Evolutionary conservation across 2,797 vertebrate genomes (phyloP).

Genomic region (Hybognathus amarus): DNA sequence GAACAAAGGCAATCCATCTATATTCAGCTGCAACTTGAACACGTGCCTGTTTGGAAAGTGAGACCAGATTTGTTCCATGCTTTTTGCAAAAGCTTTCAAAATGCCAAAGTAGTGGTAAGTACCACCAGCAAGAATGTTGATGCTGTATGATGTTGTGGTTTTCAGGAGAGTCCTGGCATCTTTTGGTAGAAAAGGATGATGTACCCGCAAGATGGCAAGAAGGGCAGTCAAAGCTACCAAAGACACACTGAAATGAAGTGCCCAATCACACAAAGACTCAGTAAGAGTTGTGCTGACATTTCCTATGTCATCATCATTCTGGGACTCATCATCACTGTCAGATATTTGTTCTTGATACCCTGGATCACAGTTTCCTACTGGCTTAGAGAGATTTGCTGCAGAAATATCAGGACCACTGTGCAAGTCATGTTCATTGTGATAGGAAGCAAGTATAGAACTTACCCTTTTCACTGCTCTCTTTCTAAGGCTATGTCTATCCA

Average conservation of each 20-base stretch:
- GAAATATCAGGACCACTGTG: no score
- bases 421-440: no score
- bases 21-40: not conserved
- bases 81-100: not conserved
- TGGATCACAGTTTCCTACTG: no score
- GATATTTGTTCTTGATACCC: no score
- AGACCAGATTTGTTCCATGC: not conserved
- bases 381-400: no score
- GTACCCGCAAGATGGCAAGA: not conserved
- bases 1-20: not conserved
- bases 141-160: not conserved
- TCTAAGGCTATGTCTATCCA: no score
- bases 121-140: not conserved
- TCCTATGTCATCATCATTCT: no score
- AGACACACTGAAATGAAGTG: not conserved
- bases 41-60: not conserved
- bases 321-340: no score
- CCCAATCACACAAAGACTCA: no score
- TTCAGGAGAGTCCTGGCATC: not conserved
- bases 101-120: not conserved
- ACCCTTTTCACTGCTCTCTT: no score
- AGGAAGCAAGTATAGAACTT: no score
- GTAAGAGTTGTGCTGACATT: no score
- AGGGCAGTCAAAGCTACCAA: not conserved
- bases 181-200: not conserved